Evolutionary conservation across 2,797 vertebrate species (phyloP).

Genomic region (Poeciliopsis paucimaculata): DNA sequence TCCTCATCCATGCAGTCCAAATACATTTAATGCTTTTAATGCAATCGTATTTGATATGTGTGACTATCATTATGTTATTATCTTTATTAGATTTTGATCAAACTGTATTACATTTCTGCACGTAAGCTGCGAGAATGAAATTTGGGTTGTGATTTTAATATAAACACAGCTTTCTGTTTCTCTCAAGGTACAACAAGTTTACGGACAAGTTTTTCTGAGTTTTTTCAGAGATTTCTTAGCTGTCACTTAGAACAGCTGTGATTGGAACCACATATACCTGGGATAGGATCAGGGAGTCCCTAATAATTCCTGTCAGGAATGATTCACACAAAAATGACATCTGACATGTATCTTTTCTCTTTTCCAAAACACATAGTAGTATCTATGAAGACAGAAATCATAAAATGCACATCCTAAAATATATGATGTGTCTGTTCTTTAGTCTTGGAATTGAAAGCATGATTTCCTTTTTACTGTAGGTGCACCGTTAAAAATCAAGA

Average conservation of each 20-base stretch:
- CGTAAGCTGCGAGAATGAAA: neutral
- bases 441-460: neutral
- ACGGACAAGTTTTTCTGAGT: no score
- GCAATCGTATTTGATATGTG: neutral
- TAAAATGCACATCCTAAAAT: neutral
- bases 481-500: conserved; percentile 79
- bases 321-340: neutral
- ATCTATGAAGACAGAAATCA: neutral
- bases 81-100: neutral
- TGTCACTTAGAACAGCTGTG: neutral
- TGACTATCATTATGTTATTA: neutral
- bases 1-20: neutral
- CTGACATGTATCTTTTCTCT: neutral
- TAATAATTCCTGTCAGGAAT: neutral
- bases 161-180: neutral
- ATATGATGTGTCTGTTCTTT: neutral
- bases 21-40: neutral
- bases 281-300: neutral
- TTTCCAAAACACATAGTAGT: neutral
- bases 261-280: neutral
- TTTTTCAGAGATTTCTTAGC: neutral
- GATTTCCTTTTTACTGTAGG: conserved; percentile 77
- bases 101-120: neutral
- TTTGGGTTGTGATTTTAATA: neutral
- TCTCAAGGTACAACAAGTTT: neutral